Percentiles rank a stretch among this genome's conserved stretches.
phyloP scores from a whole-genome alignment of 2,888 invertebrate species.

The Periphyllus acericola region DNA sequence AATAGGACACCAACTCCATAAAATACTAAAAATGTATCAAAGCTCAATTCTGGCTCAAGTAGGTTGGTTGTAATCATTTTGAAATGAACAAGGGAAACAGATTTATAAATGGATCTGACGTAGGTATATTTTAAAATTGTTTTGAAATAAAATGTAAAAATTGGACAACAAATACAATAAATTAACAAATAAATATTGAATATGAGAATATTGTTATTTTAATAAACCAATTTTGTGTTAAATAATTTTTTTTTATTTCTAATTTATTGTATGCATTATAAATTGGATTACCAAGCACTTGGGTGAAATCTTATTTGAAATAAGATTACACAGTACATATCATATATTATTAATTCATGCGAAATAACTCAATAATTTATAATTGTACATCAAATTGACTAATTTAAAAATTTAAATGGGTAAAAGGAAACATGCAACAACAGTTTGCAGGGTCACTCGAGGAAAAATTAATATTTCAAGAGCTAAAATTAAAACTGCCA shows the following conservation, averaged over 20 bases:
- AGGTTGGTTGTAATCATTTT: conserved; percentile 20
- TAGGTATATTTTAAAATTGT: neutral
- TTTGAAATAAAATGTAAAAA: neutral
- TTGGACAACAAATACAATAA: neutral
- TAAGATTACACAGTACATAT: conserved; percentile 34
- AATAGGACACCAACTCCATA: conserved; percentile 61
- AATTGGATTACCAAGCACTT: conserved; percentile 13
- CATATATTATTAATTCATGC: conserved; percentile 35
- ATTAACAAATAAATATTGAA: neutral
- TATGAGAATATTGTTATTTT: neutral
- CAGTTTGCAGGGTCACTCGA: conserved; percentile 48
- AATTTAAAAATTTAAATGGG: conserved; percentile 33
- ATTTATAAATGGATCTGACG: conserved; percentile 13
- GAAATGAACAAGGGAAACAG: conserved; percentile 18
- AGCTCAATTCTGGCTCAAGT: conserved; percentile 12
- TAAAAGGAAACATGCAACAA: conserved; percentile 57
- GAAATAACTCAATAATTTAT: conserved; percentile 31
- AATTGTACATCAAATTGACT: conserved; percentile 24
- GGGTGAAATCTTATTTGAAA: conserved; percentile 16
- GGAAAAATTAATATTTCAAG: conserved; percentile 23
- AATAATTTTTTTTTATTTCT: neutral
- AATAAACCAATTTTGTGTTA: neutral
- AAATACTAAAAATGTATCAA: conserved; percentile 55
- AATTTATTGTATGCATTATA: neutral
- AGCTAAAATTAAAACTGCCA: conserved; percentile 33